phyloP scores from a whole-genome alignment of 2,113 vertebrate species.

The Tupaia chinensis region DNA sequence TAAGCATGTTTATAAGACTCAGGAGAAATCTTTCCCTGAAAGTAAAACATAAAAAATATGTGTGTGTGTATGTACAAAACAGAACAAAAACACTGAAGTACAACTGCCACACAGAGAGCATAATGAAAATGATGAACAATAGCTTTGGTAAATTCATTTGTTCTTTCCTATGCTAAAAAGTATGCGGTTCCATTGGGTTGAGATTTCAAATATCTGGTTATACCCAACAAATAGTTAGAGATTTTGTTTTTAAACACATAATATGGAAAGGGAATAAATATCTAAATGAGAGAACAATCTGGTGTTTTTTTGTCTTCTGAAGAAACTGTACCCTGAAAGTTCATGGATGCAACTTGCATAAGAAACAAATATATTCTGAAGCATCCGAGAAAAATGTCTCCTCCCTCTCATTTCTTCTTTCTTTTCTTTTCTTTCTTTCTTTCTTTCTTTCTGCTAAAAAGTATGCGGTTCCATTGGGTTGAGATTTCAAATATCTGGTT shows the following conservation, averaged over 20 bases:
- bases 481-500: background rate
- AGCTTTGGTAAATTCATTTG: background rate
- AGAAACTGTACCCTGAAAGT: background rate
- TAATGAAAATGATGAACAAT: background rate
- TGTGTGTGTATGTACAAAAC: background rate
- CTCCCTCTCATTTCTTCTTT: background rate
- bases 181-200: background rate
- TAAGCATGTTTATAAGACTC: background rate
- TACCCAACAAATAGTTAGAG: background rate
- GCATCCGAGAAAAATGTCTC: background rate
- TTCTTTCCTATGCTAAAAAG: constrained; percentile 20
- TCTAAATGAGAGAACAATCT: background rate
- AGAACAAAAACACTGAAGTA: background rate
- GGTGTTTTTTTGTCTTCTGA: background rate
- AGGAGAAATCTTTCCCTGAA: background rate
- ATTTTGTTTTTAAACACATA: background rate
- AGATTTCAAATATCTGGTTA: background rate
- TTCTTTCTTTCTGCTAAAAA: constrained; percentile 36
- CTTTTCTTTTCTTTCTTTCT: too few species aligned
- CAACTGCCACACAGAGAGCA: background rate
- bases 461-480: background rate
- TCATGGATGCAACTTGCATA: background rate
- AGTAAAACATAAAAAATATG: background rate
- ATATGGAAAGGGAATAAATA: background rate
- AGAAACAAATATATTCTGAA: constrained; percentile 30